phyloP scores from a whole-genome alignment of 2,888 invertebrate genomes.

The Orthonevra nobilis region DNA sequence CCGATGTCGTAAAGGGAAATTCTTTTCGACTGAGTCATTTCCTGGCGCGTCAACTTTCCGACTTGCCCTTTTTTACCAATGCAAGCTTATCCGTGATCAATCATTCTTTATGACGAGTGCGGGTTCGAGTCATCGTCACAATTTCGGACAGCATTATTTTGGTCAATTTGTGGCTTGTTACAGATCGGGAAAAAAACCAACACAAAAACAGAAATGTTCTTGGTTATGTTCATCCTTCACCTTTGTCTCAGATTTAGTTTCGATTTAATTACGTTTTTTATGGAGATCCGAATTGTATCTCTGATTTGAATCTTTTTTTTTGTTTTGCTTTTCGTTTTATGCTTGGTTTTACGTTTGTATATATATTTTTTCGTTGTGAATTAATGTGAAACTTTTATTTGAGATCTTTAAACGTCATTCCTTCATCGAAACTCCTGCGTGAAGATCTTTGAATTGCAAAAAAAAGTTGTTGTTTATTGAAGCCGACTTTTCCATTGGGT shows the following conservation, averaged over 20 bases:
- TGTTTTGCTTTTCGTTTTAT: too few species aligned
- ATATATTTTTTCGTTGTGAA: background rate
- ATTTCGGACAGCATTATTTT: background rate
- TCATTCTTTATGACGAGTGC: background rate
- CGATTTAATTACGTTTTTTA: slow-evolving; percentile 12
- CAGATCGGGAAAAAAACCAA: too few species aligned
- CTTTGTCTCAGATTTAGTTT: slow-evolving; percentile 10
- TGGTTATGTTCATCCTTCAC: background rate
- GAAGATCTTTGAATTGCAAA: slow-evolving; percentile 12
- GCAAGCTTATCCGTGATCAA: background rate
- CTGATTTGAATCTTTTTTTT: slow-evolving; percentile 12
- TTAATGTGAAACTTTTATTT: slow-evolving; percentile 3
- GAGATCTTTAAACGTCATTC: background rate
- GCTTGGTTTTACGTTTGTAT: background rate
- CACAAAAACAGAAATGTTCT: too few species aligned
- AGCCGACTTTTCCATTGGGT: too few species aligned
- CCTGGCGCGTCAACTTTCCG: background rate
- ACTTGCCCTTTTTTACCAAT: background rate
- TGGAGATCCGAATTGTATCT: slow-evolving; percentile 7
- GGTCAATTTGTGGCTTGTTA: too few species aligned
- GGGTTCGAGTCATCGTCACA: background rate
- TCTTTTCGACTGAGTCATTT: too few species aligned
- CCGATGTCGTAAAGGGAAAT: too few species aligned
- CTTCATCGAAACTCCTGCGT: too few species aligned
- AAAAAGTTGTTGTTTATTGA: too few species aligned